phyloP scores from a whole-genome alignment of 2,888 invertebrate genomes.

The Pollenia labialis region DNA sequence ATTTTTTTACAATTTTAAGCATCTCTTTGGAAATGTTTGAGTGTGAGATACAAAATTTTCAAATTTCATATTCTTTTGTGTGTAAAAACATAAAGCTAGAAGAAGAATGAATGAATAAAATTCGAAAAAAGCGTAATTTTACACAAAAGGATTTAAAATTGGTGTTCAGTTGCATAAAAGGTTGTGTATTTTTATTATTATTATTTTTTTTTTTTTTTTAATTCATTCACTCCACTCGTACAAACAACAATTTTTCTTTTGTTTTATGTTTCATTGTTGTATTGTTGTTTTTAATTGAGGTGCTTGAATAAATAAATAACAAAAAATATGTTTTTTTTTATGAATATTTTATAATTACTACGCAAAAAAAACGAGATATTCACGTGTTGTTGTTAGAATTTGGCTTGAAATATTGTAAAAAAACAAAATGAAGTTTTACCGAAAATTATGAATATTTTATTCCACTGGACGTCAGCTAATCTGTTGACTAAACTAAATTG shows the following conservation, averaged over 20 bases:
- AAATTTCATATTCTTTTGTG: constrained; percentile 67
- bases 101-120: constrained; percentile 28
- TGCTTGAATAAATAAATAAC: constrained; percentile 60
- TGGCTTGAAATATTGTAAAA: too few species aligned
- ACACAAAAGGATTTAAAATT: constrained; percentile 69
- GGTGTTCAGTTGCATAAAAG: constrained; percentile 63
- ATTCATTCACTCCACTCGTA: background rate
- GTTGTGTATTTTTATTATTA: constrained; percentile 28
- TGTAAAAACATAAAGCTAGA: constrained; percentile 40
- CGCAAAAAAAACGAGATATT: constrained; percentile 2
- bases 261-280: constrained; percentile 47
- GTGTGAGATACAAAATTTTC: constrained; percentile 64
- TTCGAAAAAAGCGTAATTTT: constrained; percentile 26
- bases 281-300: constrained; percentile 72
- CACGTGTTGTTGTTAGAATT: background rate
- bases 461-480: too few species aligned
- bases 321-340: constrained; percentile 7
- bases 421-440: too few species aligned
- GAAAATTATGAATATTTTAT: too few species aligned
- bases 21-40: constrained; percentile 41
- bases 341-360: constrained; percentile 22
- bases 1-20: constrained; percentile 33
- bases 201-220: background rate
- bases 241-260: constrained; percentile 14
- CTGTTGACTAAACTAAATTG: too few species aligned